These are phyloP conservation scores for Bovichtus diacanthus DNA, from an alignment of 2,797 vertebrate species.

Conservation along the genomic window DNA sequence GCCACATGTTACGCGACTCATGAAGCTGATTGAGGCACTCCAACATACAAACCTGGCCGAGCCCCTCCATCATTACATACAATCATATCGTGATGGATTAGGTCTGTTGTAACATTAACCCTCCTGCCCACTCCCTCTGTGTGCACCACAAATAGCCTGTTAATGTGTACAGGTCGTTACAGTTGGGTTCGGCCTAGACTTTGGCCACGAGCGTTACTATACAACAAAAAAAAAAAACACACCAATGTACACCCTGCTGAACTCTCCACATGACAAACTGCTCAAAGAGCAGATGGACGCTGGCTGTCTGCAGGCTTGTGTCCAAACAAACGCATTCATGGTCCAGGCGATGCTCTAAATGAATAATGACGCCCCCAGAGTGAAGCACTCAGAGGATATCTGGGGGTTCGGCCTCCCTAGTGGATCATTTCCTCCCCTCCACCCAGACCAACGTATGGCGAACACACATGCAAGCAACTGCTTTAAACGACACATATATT, in stretches of 20 bases:
- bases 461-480: not conserved
- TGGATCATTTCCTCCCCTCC: not conserved
- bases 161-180: conserved; percentile 52
- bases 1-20: not conserved
- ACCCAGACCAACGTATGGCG: not conserved
- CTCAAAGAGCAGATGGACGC: conserved; percentile 20
- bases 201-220: conserved; percentile 48
- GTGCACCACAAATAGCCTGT: conserved; percentile 48
- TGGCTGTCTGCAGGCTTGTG: not conserved
- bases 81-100: conserved; percentile 8
- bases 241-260: not conserved
- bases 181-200: conserved; percentile 56
- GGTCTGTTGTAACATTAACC: conserved; percentile 20
- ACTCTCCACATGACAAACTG: conserved; percentile 13
- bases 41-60: not conserved
- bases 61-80: not conserved
- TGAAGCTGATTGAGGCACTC: not conserved
- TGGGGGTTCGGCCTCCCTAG: not conserved
- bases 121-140: conserved; percentile 9
- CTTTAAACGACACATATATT: not conserved
- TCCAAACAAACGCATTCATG: not conserved
- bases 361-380: conserved; percentile 36
- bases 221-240: conserved; percentile 19
- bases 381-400: conserved; percentile 25
- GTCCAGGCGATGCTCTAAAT: conserved; percentile 20